Conservation (phyloP, 2,888 invertebrate genomes). For the Dicycla oo region DNA sequence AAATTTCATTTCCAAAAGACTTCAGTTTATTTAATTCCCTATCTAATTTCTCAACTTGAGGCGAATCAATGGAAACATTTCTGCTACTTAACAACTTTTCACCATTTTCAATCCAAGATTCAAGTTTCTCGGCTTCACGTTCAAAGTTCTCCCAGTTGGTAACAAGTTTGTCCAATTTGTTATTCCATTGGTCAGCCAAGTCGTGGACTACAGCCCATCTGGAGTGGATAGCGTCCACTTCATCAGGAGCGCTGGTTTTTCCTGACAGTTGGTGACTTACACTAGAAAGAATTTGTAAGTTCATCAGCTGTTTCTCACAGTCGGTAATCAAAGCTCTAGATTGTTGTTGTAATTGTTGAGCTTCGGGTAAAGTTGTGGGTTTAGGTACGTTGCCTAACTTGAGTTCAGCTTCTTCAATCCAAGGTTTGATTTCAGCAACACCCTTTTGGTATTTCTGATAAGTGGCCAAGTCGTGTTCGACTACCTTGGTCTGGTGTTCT, state of each 20-base stretch:
- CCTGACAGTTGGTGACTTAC: slow-evolving; percentile 94
- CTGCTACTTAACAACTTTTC: slow-evolving; percentile 91
- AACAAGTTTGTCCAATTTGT: slow-evolving; percentile 94
- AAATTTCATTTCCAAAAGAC: slow-evolving; percentile 95
- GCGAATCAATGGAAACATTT: slow-evolving; percentile 91
- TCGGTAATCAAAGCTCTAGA: slow-evolving; percentile 94
- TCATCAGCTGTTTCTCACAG: slow-evolving; percentile 94
- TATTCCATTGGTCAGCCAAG: slow-evolving; percentile 94
- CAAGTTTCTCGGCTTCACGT: slow-evolving; percentile 93
- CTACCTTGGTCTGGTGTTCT: slow-evolving; percentile 93
- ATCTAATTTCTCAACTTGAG: slow-evolving; percentile 94
- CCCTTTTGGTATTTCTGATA: slow-evolving; percentile 96
- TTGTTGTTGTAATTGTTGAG: slow-evolving; percentile 93
- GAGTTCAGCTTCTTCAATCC: slow-evolving; percentile 97
- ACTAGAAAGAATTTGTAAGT: slow-evolving; percentile 93
- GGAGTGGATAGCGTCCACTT: slow-evolving; percentile 95
- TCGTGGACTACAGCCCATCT: slow-evolving; percentile 96
- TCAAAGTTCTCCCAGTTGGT: slow-evolving; percentile 96
- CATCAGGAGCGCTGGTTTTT: slow-evolving; percentile 94
- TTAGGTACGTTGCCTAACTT: slow-evolving; percentile 94
- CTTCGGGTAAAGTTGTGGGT: slow-evolving; percentile 95
- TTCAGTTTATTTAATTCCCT: slow-evolving; percentile 94
- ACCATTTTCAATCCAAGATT: slow-evolving; percentile 93
- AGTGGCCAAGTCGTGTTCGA: slow-evolving; percentile 94
- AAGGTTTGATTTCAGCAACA: slow-evolving; percentile 95